These are phyloP conservation scores for Spinus olivaceus DNA, from an alignment of 2,797 vertebrate genomes.

Conservation along the genomic window DNA sequence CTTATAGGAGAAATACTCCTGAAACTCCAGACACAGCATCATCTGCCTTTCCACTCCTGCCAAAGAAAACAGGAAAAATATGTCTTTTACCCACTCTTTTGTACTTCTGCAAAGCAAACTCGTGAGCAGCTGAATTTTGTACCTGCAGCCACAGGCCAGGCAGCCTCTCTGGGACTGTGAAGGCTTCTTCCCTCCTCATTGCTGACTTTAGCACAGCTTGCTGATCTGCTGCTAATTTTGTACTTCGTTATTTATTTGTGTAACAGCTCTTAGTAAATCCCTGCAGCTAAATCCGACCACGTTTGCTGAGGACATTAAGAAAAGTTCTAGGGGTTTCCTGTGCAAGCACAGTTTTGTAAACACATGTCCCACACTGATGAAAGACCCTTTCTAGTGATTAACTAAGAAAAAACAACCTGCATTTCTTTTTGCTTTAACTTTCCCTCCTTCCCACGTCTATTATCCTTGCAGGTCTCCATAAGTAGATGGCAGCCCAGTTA, in stretches of 20 bases:
- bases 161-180: neutral
- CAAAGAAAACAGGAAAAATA: slow-evolving; percentile 1
- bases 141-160: neutral
- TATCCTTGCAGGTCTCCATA: accelerated
- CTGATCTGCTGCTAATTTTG: slow-evolving; percentile 50
- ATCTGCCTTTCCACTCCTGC: neutral
- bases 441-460: accelerated
- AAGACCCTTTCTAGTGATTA: neutral
- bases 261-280: slow-evolving; percentile 52
- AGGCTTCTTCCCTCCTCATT: neutral
- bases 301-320: neutral
- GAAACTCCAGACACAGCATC: neutral
- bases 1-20: neutral
- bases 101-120: neutral
- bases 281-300: neutral
- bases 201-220: slow-evolving; percentile 6
- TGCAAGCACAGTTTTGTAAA: neutral
- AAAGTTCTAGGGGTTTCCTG: slow-evolving; percentile 11
- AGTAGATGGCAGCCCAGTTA: accelerated
- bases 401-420: neutral
- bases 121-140: neutral
- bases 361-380: accelerated
- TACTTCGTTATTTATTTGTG: slow-evolving; percentile 11
- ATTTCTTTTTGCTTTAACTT: neutral
- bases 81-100: neutral